Conservation (phyloP, 2,113 vertebrate species). For the Ia io region DNA sequence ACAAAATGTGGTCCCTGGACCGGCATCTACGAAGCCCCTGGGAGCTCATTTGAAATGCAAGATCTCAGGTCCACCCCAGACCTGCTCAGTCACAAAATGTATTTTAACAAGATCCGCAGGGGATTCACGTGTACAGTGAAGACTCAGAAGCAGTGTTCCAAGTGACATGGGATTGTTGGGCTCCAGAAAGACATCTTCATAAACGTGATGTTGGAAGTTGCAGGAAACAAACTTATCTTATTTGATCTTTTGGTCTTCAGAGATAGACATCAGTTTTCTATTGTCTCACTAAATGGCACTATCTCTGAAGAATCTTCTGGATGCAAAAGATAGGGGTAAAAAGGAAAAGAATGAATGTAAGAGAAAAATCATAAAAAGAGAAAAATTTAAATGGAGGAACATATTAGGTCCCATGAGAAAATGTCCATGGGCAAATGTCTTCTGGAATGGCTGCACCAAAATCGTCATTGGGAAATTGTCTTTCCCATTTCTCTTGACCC, state of each 20-base stretch:
- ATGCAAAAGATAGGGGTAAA: neutral
- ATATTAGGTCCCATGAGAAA: neutral
- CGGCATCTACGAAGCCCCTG: neutral
- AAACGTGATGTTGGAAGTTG: neutral
- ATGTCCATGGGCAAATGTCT: neutral
- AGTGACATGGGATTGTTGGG: neutral
- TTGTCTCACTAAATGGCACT: neutral
- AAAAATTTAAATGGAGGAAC: neutral
- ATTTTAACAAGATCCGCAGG: neutral
- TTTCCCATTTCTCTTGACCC: neutral
- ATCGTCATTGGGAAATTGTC: neutral
- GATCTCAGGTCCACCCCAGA: neutral
- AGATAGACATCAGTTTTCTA: neutral
- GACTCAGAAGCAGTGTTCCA: neutral
- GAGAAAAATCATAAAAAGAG: neutral
- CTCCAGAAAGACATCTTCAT: neutral
- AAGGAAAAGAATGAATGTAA: neutral
- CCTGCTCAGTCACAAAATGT: neutral
- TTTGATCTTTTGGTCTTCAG: neutral
- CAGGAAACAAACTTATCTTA: neutral
- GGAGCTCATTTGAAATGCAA: neutral
- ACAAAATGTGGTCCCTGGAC: neutral
- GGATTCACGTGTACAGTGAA: neutral
- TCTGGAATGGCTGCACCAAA: neutral
- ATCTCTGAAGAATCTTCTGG: neutral